These are phyloP conservation scores for zebrafish (Danio rerio) DNA, from an alignment of 2,113 vertebrate species.

Conservation along the genomic window DNA sequence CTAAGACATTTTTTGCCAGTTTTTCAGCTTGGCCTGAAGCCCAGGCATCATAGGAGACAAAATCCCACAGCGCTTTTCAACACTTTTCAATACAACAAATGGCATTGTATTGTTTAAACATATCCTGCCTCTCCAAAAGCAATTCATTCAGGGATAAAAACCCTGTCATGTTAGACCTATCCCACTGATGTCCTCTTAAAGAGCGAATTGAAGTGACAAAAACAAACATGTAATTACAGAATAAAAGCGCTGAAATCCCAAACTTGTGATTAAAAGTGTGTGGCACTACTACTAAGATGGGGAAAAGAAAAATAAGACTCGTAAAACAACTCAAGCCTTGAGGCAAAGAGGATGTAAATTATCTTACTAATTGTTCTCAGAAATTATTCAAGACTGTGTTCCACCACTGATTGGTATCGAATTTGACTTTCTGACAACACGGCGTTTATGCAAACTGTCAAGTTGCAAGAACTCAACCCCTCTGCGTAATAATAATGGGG, in stretches of 20 bases:
- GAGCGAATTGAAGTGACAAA: constrained; percentile 45
- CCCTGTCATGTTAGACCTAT: constrained; percentile 24
- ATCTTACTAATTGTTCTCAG: constrained; percentile 39
- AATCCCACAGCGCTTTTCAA: constrained; percentile 15
- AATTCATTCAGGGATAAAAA: constrained; percentile 20
- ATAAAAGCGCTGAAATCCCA: background rate
- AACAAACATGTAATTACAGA: constrained; percentile 43
- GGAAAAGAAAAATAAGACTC: background rate
- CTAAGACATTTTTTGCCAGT: constrained; percentile 11
- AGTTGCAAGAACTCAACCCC: background rate
- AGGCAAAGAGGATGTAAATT: constrained; percentile 39
- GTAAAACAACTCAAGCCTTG: constrained; percentile 27
- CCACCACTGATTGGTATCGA: background rate
- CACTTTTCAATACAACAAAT: constrained; percentile 43
- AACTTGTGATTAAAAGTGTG: constrained; percentile 16
- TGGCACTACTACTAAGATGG: constrained; percentile 41
- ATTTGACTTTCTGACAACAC: constrained; percentile 19
- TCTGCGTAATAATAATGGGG: background rate
- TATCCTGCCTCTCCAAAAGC: constrained; percentile 22
- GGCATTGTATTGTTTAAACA: background rate
- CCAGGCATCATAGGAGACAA: constrained; percentile 22
- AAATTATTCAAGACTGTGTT: background rate
- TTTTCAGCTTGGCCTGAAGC: constrained; percentile 1
- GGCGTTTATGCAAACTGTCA: background rate
- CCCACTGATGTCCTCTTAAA: constrained; percentile 25